Base-by-base conservation (phyloP, 1,140 invertebrate species). In the Drosophila mayri region DNA sequence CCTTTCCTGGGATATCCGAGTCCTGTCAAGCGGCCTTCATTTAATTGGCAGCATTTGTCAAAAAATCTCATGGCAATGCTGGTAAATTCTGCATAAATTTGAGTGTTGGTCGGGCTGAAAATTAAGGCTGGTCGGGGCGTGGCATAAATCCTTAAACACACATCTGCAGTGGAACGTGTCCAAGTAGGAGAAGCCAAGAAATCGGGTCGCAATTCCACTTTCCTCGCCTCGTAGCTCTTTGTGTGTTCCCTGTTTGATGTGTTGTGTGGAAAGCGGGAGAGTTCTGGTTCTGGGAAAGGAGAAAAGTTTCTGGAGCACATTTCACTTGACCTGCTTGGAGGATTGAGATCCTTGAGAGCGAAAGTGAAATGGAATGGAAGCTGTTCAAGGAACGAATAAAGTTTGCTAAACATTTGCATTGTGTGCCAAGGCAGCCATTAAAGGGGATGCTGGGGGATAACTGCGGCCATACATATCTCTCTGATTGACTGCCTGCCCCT, bases 301-400 rank as follows among this genome's bases (percentile, higher is more conserved):
- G 74, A 58, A 73, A 82, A 82, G 71, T 74, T 83, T 83, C 40
- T 71, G 59, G 64, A 78, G 75, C 79, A 50, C 72, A 67, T 82
- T 70, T 83, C 75, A 71, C 80, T 82, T 83, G 80, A 83, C 80
- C 80, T 76, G 75, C 61, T 83, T 79, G 60, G 30, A 11, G 11
- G 41, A 47, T 40, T 47, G 43, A 70, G 67, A 47, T 37, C n/a
- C 35, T 28, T 11, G 49, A 71, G 64, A 47, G 63, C 63, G n/a
- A 32, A 57, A 35, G 64, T 41, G 55, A 78, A 82, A 78, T 70
- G 70, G 57, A 1, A 60, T 54, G 67, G 43, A 74, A 82, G 46
- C 40, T 16, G 43, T 28, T 47, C 32, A 44, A 64, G 20, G 37
- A 20, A 25, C 50, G 12, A 32, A 60, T 22, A 22, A 54, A 52